phyloP scores from a whole-genome alignment of 2,797 vertebrate genomes.

The Gobio occitaniae region DNA sequence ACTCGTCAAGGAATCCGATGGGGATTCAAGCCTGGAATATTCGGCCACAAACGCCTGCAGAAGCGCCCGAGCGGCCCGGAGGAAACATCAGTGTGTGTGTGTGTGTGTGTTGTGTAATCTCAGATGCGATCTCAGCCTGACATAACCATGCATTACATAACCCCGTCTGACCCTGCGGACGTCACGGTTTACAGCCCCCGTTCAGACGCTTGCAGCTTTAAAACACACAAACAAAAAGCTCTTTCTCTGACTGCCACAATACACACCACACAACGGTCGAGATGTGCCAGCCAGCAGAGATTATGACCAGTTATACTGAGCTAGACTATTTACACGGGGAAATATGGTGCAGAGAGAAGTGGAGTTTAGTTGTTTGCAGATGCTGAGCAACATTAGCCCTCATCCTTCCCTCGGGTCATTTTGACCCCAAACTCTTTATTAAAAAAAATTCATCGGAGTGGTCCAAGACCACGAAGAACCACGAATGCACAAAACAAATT shows the following conservation, averaged over 20 bases:
- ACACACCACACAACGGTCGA: neutral
- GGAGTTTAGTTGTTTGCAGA: neutral
- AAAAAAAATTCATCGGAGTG: too few relatives aligned
- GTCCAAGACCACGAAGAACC: too few relatives aligned
- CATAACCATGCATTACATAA: conserved; percentile 1
- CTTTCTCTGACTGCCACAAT: neutral
- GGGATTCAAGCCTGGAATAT: neutral
- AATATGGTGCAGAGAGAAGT: neutral
- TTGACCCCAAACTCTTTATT: too few relatives aligned
- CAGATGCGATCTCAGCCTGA: neutral
- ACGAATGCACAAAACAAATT: too few relatives aligned
- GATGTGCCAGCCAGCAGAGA: neutral
- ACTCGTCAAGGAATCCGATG: neutral
- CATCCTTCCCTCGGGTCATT: too few relatives aligned
- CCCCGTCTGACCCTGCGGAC: neutral
- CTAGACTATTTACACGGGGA: neutral
- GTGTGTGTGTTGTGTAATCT: conserved; percentile 17
- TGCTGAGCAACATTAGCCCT: neutral
- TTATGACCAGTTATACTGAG: neutral
- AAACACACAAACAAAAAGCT: conserved; percentile 41
- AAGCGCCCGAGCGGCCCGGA: neutral
- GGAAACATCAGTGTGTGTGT: neutral
- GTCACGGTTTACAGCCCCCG: conserved; percentile 14
- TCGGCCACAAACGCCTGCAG: neutral
- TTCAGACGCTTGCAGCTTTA: neutral